Evolutionary conservation across 1,140 invertebrate species (phyloP).

Genomic region (Habropoda laboriosa): DNA sequence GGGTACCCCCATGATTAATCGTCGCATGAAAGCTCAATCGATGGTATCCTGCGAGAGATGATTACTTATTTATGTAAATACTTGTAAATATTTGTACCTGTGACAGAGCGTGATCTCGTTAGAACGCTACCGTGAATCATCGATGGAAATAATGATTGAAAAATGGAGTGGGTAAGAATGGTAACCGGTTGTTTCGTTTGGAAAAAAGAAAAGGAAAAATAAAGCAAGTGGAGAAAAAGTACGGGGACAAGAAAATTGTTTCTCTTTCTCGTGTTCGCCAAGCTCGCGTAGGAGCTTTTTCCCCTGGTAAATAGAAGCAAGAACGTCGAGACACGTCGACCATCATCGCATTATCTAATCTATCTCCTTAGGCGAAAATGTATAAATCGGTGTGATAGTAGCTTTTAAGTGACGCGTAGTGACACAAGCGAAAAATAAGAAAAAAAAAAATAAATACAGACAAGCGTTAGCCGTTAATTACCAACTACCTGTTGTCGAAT

Average conservation of each 20-base stretch:
- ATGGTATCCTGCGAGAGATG: conserved; percentile 69
- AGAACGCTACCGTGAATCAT: background rate
- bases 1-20: conserved; percentile 54
- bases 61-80: conserved; percentile 76
- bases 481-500: conserved; percentile 58
- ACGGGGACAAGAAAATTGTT: no score
- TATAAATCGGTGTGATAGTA: conserved; percentile 82
- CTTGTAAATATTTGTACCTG: conserved; percentile 77
- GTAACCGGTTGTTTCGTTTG: background rate
- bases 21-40: conserved; percentile 60
- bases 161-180: background rate
- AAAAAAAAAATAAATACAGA: no score
- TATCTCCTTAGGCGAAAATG: conserved; percentile 71
- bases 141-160: background rate
- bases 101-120: conserved; percentile 56
- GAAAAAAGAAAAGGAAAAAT: no score
- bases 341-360: conserved; percentile 69
- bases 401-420: conserved; percentile 74
- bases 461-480: conserved; percentile 70
- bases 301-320: background rate
- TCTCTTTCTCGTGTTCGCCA: background rate
- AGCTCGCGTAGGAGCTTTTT: background rate
- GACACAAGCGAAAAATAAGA: no score
- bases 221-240: background rate
- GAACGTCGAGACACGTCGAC: conserved; percentile 34